A percentile compares a stretch with the other conserved stretches of the same genome.
These are phyloP conservation scores for Drosophila rufa DNA, from an alignment of 1,140 invertebrate species.

Conservation along the genomic window DNA sequence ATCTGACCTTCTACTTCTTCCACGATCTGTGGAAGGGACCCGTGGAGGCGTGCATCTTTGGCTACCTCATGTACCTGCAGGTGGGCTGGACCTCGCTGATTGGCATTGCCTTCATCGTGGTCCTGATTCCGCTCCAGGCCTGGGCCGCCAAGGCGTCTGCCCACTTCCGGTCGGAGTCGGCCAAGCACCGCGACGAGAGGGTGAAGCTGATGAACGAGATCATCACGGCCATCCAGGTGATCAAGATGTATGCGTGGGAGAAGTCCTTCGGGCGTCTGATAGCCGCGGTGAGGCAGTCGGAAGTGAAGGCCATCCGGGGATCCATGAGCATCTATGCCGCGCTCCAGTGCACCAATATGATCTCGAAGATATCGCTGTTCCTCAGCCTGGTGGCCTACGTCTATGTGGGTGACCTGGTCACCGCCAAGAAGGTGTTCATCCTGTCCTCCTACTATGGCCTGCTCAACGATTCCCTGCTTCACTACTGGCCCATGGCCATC, in stretches of 20 bases:
- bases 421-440: slow-evolving; percentile 87
- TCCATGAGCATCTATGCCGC: slow-evolving; percentile 85
- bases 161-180: slow-evolving; percentile 87
- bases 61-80: slow-evolving; percentile 86
- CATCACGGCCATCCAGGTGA: slow-evolving; percentile 89
- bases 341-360: slow-evolving; percentile 85
- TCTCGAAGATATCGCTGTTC: slow-evolving; percentile 88
- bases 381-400: slow-evolving; percentile 88
- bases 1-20: slow-evolving; percentile 68
- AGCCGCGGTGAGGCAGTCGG: slow-evolving; percentile 86
- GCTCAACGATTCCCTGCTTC: slow-evolving; percentile 86
- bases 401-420: slow-evolving; percentile 86
- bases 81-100: slow-evolving; percentile 89
- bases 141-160: slow-evolving; percentile 87
- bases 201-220: slow-evolving; percentile 94
- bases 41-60: slow-evolving; percentile 85
- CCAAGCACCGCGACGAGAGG: slow-evolving; percentile 90
- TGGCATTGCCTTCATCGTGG: slow-evolving; percentile 90
- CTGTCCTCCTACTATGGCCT: slow-evolving; percentile 86
- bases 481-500: slow-evolving; percentile 90
- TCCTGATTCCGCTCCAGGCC: slow-evolving; percentile 94
- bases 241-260: slow-evolving; percentile 94
- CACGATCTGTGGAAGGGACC: slow-evolving; percentile 79
- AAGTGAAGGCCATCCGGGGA: slow-evolving; percentile 86
- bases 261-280: slow-evolving; percentile 89